A percentile compares a stretch with the other conserved stretches of the same genome.
Evolutionary conservation across 2,113 vertebrate genomes (phyloP).

Genomic region (Catharus fuscescens): DNA sequence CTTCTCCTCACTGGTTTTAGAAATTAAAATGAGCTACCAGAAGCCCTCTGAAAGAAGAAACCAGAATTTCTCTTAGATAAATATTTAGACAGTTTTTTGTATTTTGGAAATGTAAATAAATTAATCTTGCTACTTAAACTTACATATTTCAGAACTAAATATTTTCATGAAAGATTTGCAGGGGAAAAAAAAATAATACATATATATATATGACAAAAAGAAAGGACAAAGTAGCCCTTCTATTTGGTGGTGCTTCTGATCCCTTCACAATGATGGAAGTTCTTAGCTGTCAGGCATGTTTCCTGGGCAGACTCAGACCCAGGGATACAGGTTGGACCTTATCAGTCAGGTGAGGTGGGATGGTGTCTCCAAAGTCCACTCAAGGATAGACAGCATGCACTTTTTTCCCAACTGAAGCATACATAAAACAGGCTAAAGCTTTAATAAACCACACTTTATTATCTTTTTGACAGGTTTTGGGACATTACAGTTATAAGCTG

Average conservation of each 20-base stretch:
- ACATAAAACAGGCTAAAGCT: not conserved
- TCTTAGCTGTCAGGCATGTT: not conserved
- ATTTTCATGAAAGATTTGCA: not conserved
- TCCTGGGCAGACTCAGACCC: not conserved
- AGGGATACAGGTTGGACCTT: accelerated
- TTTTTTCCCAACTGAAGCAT: not conserved
- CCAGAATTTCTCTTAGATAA: not conserved
- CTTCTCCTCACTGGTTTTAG: not conserved
- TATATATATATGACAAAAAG: not conserved
- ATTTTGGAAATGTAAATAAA: not conserved
- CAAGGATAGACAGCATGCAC: not conserved
- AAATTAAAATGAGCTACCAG: not conserved
- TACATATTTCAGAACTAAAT: not conserved
- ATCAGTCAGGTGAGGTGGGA: not conserved
- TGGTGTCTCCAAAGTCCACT: not conserved
- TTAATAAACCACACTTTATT: not conserved
- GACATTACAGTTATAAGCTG: not conserved
- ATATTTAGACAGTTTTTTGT: not conserved
- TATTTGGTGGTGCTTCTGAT: not conserved
- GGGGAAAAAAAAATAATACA: not conserved
- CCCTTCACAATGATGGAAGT: not conserved
- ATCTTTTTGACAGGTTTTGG: not conserved
- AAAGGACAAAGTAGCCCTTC: not conserved
- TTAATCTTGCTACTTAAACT: not conserved
- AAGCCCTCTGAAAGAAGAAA: not conserved